Evolutionary conservation across 2,113 vertebrate genomes (phyloP).

Genomic region (Thunnus maccoyii): DNA sequence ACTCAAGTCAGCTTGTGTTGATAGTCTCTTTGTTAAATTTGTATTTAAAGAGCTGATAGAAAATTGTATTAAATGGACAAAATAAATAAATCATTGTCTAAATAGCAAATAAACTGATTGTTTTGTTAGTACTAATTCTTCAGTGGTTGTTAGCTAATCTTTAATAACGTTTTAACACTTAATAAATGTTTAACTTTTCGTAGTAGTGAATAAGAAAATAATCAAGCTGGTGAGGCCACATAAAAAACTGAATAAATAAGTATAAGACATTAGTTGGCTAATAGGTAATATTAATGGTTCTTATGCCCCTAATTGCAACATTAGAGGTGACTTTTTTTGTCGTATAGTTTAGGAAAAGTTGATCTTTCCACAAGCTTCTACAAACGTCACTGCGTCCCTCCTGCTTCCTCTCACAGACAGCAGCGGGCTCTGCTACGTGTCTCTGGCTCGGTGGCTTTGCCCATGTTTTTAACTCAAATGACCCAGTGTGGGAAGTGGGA

Average conservation of each 20-base stretch:
- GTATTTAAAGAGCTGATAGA: constrained; percentile 28
- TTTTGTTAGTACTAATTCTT: constrained; percentile 30
- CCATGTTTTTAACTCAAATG: constrained; percentile 44
- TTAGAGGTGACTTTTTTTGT: not conserved
- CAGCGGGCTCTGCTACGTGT: constrained; percentile 18
- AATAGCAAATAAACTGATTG: constrained; percentile 26
- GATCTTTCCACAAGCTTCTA: not conserved
- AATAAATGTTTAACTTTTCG: constrained; percentile 51
- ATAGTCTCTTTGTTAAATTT: constrained; percentile 18
- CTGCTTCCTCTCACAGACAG: constrained; percentile 29
- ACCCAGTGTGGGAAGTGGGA: constrained; percentile 77
- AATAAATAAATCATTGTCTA: constrained; percentile 29
- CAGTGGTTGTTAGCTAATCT: constrained; percentile 22
- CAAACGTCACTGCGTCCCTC: not conserved
- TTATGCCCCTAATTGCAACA: not conserved
- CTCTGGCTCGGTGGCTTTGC: constrained; percentile 29
- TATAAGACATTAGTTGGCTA: not conserved
- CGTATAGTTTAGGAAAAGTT: not conserved
- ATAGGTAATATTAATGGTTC: not conserved
- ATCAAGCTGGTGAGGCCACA: not conserved
- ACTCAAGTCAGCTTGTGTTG: constrained; percentile 2
- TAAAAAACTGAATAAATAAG: not conserved
- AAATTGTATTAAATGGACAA: not conserved
- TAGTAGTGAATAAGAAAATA: not conserved
- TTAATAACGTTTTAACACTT: constrained; percentile 19